Base-by-base conservation (phyloP, 2,797 vertebrate genomes). In the Philypnodon macrostomus region DNA sequence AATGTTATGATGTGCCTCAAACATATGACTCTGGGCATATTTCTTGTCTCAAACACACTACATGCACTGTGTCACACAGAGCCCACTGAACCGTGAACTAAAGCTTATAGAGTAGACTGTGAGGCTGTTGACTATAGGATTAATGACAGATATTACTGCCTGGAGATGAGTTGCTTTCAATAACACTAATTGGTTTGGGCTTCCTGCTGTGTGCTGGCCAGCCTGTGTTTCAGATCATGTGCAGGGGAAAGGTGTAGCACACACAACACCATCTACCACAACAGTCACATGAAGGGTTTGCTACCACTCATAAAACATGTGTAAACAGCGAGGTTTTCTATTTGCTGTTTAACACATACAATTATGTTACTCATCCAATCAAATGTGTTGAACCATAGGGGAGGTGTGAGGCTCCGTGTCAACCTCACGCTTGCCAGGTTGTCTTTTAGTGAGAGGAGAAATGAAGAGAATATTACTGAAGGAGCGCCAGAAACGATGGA, bases 291-390 rank as follows among this genome's bases (percentile, higher is more conserved):
- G 14, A 42, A 50, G 38, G 56, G 47, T 18, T 38, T 63, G 73
- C 8, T 41, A 75, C 18, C 58, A 70, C 63, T 62, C 24, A 5
- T n/a, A n/a, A 21, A 69, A 34, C 35, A 73, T 57, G 78, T 64
- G 70, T 64, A 77, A 89, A 83, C 82, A 83, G 75, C 78, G 3
- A 6, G 44, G 53, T 34, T 26, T 12, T 33, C 62, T 63, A 63
- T 41, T n/a, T 67, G 80, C 79, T 80, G 80, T 84, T 87, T 55
- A 72, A 53, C 78, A 81, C 84, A 67, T 84, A 85, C 80, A 70
- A 70, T 58, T 31, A 67, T 61, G 72, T 82, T 80, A 87, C 79
- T 81, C 77, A 68, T 72, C 68, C 70, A 66, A 45, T 84, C 80
- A 85, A 71, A 80, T 63, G 67, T 79, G 73, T 71, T 35, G 64